phyloP scores from a whole-genome alignment of 2,113 vertebrate genomes.

The Microcebus lehilahytsara region DNA sequence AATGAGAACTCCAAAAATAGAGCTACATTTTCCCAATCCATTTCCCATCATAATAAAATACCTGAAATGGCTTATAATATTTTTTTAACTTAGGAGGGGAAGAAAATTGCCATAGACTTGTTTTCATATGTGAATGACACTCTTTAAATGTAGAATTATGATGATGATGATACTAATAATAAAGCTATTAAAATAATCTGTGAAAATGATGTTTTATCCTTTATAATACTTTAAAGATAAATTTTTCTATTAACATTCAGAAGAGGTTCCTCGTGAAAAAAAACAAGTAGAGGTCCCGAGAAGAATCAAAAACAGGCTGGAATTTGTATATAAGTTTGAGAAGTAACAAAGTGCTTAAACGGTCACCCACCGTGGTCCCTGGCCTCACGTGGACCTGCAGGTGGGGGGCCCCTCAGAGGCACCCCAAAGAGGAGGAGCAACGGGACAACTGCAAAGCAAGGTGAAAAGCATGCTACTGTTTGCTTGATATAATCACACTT shows the following conservation, averaged over 20 bases:
- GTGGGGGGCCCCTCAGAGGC: neutral
- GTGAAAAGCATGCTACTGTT: neutral
- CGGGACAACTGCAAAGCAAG: neutral
- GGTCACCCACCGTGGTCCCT: neutral
- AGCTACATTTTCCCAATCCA: conserved; percentile 53
- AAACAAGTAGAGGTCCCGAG: neutral
- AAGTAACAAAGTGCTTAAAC: neutral
- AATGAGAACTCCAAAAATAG: conserved; percentile 51
- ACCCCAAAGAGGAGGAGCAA: neutral
- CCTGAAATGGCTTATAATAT: conserved; percentile 40
- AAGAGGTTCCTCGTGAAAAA: conserved; percentile 1
- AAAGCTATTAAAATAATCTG: conserved; percentile 37
- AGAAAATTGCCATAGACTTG: conserved; percentile 27
- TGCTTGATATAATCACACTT: neutral
- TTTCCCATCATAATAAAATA: conserved; percentile 48
- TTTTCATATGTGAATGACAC: neutral
- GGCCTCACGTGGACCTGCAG: neutral
- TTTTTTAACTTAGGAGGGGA: neutral
- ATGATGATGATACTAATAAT: conserved; percentile 32
- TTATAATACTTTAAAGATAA: conserved; percentile 21
- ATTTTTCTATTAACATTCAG: conserved; percentile 21
- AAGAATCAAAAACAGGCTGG: neutral
- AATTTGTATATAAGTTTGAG: neutral
- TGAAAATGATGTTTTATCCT: conserved; percentile 37
- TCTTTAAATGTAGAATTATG: conserved; percentile 41